phyloP scores from a whole-genome alignment of 2,888 invertebrate genomes.

The Agrotis puta region DNA sequence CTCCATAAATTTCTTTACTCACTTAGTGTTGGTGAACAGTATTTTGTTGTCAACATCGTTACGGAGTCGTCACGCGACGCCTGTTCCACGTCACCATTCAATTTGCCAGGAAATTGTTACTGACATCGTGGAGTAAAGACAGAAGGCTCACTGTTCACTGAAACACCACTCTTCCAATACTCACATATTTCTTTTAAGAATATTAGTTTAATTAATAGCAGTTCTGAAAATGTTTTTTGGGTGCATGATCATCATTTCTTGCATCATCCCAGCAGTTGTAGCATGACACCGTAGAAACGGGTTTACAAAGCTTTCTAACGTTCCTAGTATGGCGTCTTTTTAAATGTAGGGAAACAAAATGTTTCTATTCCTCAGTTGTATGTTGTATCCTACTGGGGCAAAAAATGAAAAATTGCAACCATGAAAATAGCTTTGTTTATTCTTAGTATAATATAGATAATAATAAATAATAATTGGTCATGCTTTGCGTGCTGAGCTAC shows the following conservation, averaged over 20 bases:
- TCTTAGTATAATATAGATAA: too few relatives aligned
- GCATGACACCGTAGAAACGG: too few relatives aligned
- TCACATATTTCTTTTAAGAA: background rate
- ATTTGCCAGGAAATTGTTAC: constrained; percentile 69
- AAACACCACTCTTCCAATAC: background rate
- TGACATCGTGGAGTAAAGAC: constrained; percentile 43
- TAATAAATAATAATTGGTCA: too few relatives aligned
- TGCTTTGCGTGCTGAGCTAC: too few relatives aligned
- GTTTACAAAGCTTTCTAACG: too few relatives aligned
- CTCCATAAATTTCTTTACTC: constrained; percentile 48
- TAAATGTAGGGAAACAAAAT: too few relatives aligned
- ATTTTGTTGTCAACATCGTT: constrained; percentile 63
- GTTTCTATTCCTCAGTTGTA: too few relatives aligned
- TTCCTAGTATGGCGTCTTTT: too few relatives aligned
- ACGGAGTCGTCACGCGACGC: constrained; percentile 64
- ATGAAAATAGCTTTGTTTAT: too few relatives aligned
- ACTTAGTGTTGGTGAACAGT: constrained; percentile 56
- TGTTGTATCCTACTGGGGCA: too few relatives aligned
- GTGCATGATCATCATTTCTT: background rate
- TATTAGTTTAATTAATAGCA: background rate
- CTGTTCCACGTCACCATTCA: constrained; percentile 64
- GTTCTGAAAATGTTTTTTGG: background rate
- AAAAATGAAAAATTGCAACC: too few relatives aligned
- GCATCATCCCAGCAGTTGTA: too few relatives aligned
- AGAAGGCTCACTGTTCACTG: constrained; percentile 33